Evolutionary conservation across 2,797 vertebrate species (phyloP).

Genomic region (Chloroceryle amazona): DNA sequence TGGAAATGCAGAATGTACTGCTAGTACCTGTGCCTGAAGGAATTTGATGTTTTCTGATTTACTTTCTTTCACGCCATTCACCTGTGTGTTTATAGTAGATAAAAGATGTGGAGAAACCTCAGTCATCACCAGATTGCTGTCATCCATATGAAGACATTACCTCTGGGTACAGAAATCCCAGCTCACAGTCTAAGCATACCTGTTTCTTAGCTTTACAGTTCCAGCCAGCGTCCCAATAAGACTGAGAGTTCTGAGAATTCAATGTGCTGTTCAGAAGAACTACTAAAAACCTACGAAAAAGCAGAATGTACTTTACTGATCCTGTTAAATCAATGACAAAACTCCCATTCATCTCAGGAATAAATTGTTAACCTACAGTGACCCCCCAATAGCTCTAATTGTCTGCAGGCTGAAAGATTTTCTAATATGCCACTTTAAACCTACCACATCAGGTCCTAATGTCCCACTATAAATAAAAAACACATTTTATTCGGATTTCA

Average conservation of each 20-base stretch:
- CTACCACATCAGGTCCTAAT: not conserved
- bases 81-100: not conserved
- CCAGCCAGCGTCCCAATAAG: not conserved
- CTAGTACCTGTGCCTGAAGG: not conserved
- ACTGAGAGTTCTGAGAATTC: not conserved
- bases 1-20: not conserved
- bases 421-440: slow-evolving; percentile 4
- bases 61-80: not conserved
- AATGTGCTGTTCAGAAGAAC: not conserved
- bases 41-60: not conserved
- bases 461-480: not conserved
- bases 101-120: not conserved
- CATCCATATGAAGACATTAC: not conserved
- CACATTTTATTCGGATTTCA: slow-evolving; percentile 33
- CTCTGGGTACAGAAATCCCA: not conserved
- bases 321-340: not conserved
- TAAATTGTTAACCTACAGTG: not conserved
- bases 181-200: not conserved
- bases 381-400: slow-evolving; percentile 7
- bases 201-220: not conserved
- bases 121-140: rapidly evolving
- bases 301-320: not conserved
- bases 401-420: slow-evolving; percentile 2
- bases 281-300: not conserved
- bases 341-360: slow-evolving; percentile 6